Evolutionary conservation across 1,140 invertebrate species (phyloP).

Genomic region (Pseudobourletiella spinata): DNA sequence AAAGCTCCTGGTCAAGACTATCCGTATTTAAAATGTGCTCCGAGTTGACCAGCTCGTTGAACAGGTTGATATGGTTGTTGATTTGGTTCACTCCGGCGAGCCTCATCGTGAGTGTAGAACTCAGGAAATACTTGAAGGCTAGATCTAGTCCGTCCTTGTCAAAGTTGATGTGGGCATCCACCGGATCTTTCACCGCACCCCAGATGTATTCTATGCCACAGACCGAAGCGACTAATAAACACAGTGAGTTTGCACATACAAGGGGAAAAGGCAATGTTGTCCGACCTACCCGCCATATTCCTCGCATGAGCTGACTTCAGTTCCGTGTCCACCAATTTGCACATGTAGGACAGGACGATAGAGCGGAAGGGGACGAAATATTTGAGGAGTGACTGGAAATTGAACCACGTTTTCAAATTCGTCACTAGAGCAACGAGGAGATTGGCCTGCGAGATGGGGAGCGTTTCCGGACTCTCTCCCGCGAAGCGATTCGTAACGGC

Average conservation of each 20-base stretch:
- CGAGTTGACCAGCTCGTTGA: slow-evolving; percentile 79
- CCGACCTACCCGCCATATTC: slow-evolving; percentile 70
- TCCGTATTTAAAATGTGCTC: slow-evolving; percentile 75
- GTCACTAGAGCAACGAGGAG: slow-evolving; percentile 81
- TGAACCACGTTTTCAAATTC: slow-evolving; percentile 89
- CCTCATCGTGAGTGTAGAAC: slow-evolving; percentile 83
- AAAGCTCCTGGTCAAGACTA: slow-evolving; percentile 68
- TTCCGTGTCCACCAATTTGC: slow-evolving; percentile 82
- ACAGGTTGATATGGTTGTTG: slow-evolving; percentile 81
- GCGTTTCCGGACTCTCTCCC: slow-evolving; percentile 55
- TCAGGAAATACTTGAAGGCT: slow-evolving; percentile 91
- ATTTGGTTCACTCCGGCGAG: slow-evolving; percentile 86
- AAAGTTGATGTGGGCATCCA: slow-evolving; percentile 74
- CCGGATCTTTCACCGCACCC: slow-evolving; percentile 82
- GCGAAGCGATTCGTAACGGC: slow-evolving; percentile 78
- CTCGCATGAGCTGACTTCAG: slow-evolving; percentile 59
- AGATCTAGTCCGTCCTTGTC: slow-evolving; percentile 80
- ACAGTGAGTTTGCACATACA: no score
- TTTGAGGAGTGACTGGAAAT: slow-evolving; percentile 77
- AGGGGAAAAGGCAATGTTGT: background rate
- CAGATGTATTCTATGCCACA: slow-evolving; percentile 71
- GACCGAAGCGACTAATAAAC: slow-evolving; percentile 18
- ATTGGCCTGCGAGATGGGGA: slow-evolving; percentile 79
- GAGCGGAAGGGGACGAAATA: slow-evolving; percentile 75
- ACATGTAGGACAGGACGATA: slow-evolving; percentile 84